Conservation (phyloP, 2,797 vertebrate genomes). For the Lycodopsis pacificus region DNA sequence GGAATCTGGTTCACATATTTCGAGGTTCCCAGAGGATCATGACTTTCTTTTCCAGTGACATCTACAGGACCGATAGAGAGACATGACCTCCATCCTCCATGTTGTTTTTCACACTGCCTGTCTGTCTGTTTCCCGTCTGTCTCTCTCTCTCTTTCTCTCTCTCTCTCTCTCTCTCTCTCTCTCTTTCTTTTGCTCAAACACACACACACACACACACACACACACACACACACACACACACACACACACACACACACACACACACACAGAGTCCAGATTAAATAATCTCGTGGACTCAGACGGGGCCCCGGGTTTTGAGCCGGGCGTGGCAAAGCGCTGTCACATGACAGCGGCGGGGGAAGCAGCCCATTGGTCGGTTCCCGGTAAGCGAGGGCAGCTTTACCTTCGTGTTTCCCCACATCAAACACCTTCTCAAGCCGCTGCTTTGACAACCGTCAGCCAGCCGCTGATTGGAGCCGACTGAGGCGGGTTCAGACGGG, state of each 20-base stretch:
- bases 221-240: too few relatives aligned
- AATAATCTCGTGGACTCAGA: conserved; percentile 32
- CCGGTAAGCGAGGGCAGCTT: conserved; percentile 44
- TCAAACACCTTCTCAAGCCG: conserved; percentile 79
- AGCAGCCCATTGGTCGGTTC: conserved; percentile 47
- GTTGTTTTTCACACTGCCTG: conserved; percentile 27
- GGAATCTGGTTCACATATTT: background rate
- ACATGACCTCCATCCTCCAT: conserved; percentile 27
- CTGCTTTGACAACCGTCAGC: conserved; percentile 77
- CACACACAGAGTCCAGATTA: conserved; percentile 43
- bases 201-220: too few relatives aligned
- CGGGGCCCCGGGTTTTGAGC: conserved; percentile 10
- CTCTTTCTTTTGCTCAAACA: too few relatives aligned
- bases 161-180: background rate
- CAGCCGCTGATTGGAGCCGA: conserved; percentile 64
- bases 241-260: conserved; percentile 17
- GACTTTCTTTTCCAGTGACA: background rate
- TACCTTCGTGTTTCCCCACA: conserved; percentile 72
- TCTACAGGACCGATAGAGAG: background rate
- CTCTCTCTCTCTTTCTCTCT: background rate
- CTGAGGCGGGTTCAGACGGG: conserved; percentile 43
- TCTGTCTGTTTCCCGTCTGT: conserved; percentile 10
- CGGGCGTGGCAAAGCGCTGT: conserved; percentile 61
- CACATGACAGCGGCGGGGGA: conserved; percentile 55
- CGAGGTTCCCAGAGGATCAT: too few relatives aligned